phyloP scores from a whole-genome alignment of 2,113 vertebrate genomes.

The Turdus rufiventris region DNA sequence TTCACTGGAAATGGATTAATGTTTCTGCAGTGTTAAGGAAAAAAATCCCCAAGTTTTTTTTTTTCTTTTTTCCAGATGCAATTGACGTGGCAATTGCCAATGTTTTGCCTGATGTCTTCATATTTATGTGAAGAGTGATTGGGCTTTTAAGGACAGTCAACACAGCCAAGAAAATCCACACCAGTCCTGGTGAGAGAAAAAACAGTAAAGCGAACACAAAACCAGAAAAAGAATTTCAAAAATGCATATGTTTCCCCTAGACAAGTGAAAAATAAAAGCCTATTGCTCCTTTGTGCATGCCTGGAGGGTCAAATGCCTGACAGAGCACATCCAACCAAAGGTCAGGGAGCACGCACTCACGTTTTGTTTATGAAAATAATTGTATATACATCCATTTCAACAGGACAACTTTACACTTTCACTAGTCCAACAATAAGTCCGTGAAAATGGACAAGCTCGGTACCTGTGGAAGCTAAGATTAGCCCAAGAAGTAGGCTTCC shows the following conservation, averaged over 20 bases:
- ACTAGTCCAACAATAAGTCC: not conserved
- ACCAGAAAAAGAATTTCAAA: not conserved
- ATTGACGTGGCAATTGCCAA: not conserved
- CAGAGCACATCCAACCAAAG: not conserved
- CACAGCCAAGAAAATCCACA: not conserved
- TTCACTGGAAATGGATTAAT: conserved; percentile 39
- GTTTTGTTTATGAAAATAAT: not conserved
- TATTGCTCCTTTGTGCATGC: not conserved
- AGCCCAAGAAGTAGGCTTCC: not conserved
- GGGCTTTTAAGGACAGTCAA: not conserved
- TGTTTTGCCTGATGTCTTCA: conserved; percentile 3
- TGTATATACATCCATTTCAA: not conserved
- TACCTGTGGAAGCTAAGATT: not conserved
- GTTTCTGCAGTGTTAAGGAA: conserved; percentile 21
- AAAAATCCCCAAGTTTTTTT: not conserved
- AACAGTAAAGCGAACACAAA: not conserved
- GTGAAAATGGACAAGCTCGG: not conserved
- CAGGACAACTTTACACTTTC: not conserved
- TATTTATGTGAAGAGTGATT: not conserved
- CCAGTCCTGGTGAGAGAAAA: not conserved
- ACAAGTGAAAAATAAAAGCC: not conserved
- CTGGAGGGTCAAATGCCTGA: not conserved
- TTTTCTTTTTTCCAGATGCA: conserved; percentile 3
- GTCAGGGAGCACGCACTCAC: not conserved
- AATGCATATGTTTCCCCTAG: not conserved